phyloP scores from a whole-genome alignment of 2,797 vertebrate species.

The Catostomus latipinnis region DNA sequence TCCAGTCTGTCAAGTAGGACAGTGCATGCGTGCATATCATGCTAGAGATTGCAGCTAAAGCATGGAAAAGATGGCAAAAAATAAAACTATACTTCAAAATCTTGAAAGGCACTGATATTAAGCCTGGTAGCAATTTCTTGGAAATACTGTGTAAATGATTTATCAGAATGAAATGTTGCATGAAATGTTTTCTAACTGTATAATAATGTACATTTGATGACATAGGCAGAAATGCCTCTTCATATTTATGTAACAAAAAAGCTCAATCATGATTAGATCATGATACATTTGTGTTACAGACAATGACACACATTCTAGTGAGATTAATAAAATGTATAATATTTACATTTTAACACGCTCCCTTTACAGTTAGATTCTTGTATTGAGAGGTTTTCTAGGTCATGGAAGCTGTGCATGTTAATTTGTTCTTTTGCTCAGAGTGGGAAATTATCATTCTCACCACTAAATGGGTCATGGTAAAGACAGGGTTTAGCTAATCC shows the following conservation, averaged over 20 bases:
- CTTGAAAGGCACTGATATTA: neutral
- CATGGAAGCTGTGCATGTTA: slow-evolving; percentile 55
- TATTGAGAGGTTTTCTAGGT: slow-evolving; percentile 60
- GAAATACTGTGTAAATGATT: slow-evolving; percentile 30
- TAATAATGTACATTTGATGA: neutral
- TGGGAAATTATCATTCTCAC: slow-evolving; percentile 58
- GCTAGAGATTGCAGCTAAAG: neutral
- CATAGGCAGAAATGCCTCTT: neutral
- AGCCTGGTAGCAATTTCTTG: slow-evolving; percentile 21
- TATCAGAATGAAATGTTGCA: neutral
- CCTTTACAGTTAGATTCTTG: slow-evolving; percentile 34
- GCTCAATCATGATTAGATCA: neutral
- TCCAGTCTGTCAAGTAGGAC: no score
- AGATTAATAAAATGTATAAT: slow-evolving; percentile 33
- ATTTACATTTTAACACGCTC: slow-evolving; percentile 27
- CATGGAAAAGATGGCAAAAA: neutral
- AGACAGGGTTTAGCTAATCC: slow-evolving; percentile 33
- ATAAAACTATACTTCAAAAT: neutral
- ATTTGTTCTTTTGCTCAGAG: slow-evolving; percentile 58
- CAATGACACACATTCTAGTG: neutral
- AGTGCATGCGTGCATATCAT: no score
- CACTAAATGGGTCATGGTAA: slow-evolving; percentile 65
- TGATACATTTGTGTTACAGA: neutral
- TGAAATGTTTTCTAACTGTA: slow-evolving; percentile 3
- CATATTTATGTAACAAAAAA: neutral